phyloP scores from a whole-genome alignment of 2,113 vertebrate species.

The sheep (Ovis aries) region DNA sequence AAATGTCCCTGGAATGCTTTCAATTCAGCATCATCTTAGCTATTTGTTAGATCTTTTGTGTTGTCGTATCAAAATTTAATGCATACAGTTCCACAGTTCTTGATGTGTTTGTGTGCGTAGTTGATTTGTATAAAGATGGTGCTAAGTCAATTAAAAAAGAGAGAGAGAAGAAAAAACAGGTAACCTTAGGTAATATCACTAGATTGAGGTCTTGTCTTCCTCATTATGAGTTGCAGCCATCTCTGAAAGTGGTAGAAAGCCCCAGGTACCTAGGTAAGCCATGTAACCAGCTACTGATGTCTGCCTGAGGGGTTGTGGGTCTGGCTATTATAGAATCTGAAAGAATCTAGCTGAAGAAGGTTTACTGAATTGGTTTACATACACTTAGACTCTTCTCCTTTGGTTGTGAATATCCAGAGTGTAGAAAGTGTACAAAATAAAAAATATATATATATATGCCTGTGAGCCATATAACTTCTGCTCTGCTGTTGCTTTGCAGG shows the following conservation, averaged over 20 bases:
- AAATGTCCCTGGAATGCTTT: conserved; percentile 73
- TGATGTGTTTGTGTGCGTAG: conserved; percentile 84
- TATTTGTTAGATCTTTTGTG: conserved; percentile 78
- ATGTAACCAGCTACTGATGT: background rate
- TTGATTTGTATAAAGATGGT: conserved; percentile 90
- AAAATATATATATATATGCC: background rate
- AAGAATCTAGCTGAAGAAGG: background rate
- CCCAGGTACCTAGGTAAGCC: too few species aligned
- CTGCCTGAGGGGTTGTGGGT: background rate
- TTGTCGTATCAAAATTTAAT: conserved; percentile 78
- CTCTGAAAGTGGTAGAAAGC: background rate
- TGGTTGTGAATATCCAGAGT: background rate
- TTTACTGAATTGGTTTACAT: background rate
- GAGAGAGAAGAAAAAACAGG: background rate
- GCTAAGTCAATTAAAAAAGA: conserved; percentile 78
- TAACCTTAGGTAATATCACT: background rate
- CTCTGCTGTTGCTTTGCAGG: background rate
- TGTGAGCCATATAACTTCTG: background rate
- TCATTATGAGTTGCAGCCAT: background rate
- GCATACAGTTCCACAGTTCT: conserved; percentile 79
- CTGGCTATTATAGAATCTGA: background rate
- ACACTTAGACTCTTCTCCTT: background rate
- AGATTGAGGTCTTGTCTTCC: background rate
- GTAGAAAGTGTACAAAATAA: background rate
- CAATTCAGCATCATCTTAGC: conserved; percentile 76